Evolutionary conservation across 2,113 vertebrate genomes (phyloP).

Genomic region (Galemys pyrenaicus): DNA sequence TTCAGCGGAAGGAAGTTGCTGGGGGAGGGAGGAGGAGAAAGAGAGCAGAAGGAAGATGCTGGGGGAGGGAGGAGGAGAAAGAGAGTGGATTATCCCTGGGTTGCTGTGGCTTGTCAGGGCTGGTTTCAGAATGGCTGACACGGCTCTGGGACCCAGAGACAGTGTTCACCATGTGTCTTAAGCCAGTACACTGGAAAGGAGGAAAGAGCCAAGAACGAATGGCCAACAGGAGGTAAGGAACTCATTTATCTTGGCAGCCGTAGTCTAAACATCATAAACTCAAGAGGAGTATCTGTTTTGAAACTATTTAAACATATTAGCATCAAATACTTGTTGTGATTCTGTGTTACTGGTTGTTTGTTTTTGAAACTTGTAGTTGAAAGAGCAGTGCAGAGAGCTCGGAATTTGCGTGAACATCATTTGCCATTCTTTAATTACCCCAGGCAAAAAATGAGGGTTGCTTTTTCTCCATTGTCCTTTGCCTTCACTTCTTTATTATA

Average conservation of each 20-base stretch:
- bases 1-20: neutral
- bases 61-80: constrained; percentile 1
- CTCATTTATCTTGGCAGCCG: constrained; percentile 50
- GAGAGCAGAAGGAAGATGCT: neutral
- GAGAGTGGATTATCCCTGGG: neutral
- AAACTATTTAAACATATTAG: constrained; percentile 55
- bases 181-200: neutral
- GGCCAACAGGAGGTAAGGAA: constrained; percentile 1
- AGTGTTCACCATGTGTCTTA: neutral
- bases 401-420: neutral
- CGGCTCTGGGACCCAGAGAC: neutral
- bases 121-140: neutral
- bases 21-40: constrained; percentile 1
- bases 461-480: neutral
- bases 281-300: constrained; percentile 49
- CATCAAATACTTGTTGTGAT: constrained; percentile 32
- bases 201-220: neutral
- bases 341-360: constrained; percentile 39
- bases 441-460: neutral
- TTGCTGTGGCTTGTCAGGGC: neutral
- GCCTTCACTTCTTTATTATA: neutral
- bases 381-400: constrained; percentile 20
- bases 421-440: neutral
- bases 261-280: constrained; percentile 46
- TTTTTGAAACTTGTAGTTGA: constrained; percentile 20